Base-by-base conservation (phyloP, 2,113 vertebrate species). In the Zosterops hypoxanthus region DNA sequence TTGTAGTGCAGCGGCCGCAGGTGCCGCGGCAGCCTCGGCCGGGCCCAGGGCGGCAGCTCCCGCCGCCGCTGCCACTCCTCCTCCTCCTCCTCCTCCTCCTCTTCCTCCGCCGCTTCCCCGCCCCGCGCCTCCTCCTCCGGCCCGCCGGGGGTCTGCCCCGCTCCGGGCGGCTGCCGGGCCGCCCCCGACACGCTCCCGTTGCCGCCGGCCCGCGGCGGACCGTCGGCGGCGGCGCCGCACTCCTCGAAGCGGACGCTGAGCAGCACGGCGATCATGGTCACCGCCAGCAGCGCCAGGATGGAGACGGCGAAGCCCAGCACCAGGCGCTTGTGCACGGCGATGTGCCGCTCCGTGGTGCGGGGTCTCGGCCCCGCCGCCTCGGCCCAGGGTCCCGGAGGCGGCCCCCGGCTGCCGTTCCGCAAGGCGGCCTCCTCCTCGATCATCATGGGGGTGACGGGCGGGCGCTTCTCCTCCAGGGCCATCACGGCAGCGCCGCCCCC, bases 1-100 rank as follows among this genome's bases (percentile, higher is more conserved):
- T 99, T 99, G 88, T 99, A 99, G 97, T 99, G 99, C 13, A 99
- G 97, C 3, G 99, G 99, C 78, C 98, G 98, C 86, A 99, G 82
- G 21, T 98, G 95, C 23, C 97, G 97, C 3, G 99, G 98, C 47
- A 99, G 96, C 84, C 99, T 97, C 34, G 98, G 95, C 76, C 97
- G 98, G 22, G 98, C 98, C 99, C 99, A 99, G 0, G 98, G 98
- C 80, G 98, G 98, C 65, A 60, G 88, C 86, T 96, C 94, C 88
- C 83, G 86, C 36, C 94, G 93, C 65, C 90, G 79, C 97, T 95
- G 94, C 97, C 96, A 52, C 78, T 72, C 97, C 73, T 97, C 98
- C 84, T 96, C 86, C 53, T 93, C 72, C 57, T 94, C 95, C 87
- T 96, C 88, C 78, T 90, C 84, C 36, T 36, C 36, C 36, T 36